Evolutionary conservation across 2,888 invertebrate genomes (phyloP).

Genomic region (Nephrocerus scutellatus): DNA sequence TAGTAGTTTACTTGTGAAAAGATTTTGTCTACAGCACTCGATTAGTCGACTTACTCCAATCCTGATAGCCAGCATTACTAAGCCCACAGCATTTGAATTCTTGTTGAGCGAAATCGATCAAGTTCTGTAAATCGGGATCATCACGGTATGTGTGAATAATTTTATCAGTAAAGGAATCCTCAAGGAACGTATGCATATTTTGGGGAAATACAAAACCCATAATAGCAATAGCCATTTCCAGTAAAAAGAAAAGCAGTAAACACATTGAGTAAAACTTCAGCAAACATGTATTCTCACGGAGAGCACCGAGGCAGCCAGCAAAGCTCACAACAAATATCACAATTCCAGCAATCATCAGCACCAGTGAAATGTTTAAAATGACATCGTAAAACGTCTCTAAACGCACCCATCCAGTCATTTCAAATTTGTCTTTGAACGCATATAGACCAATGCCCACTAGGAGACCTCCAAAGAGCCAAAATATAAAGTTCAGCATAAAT

Average conservation of each 20-base stretch:
- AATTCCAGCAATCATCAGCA: slow-evolving; percentile 82
- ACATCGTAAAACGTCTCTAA: slow-evolving; percentile 83
- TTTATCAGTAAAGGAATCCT: slow-evolving; percentile 81
- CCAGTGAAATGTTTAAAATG: slow-evolving; percentile 80
- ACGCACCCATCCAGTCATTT: slow-evolving; percentile 75
- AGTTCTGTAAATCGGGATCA: slow-evolving; percentile 86
- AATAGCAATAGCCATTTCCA: slow-evolving; percentile 87
- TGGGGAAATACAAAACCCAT: slow-evolving; percentile 91
- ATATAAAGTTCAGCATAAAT: slow-evolving; percentile 47
- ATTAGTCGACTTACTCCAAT: slow-evolving; percentile 69
- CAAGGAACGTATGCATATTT: slow-evolving; percentile 74
- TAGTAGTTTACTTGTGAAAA: neutral
- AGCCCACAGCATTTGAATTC: slow-evolving; percentile 81
- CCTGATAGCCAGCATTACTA: slow-evolving; percentile 85
- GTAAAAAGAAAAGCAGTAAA: slow-evolving; percentile 77
- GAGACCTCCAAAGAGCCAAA: slow-evolving; percentile 79
- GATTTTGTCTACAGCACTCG: neutral
- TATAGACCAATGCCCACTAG: slow-evolving; percentile 82
- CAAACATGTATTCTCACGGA: slow-evolving; percentile 82
- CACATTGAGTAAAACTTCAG: slow-evolving; percentile 88
- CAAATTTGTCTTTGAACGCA: slow-evolving; percentile 90
- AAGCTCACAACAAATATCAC: slow-evolving; percentile 92
- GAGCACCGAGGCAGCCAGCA: slow-evolving; percentile 75
- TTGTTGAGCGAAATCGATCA: slow-evolving; percentile 91
- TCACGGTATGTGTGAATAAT: slow-evolving; percentile 88